phyloP scores from a whole-genome alignment of 2,888 invertebrate species.

The Brenthis hecate region DNA sequence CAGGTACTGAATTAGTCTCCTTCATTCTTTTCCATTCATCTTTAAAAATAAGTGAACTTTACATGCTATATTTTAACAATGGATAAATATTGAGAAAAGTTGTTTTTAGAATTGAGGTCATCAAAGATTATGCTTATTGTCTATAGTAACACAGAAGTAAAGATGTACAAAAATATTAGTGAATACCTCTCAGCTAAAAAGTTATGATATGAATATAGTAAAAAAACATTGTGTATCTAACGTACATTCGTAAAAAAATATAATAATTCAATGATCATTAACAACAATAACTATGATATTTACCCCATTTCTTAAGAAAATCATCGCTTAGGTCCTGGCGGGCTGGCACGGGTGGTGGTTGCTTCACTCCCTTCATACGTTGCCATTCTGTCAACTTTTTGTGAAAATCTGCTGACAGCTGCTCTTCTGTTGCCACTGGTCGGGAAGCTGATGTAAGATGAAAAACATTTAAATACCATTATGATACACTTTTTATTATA shows the following conservation, averaged over 20 bases:
- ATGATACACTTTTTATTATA: too few species aligned
- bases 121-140: too few species aligned
- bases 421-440: slow-evolving; percentile 84
- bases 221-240: too few species aligned
- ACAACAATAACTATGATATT: too few species aligned
- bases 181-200: too few species aligned
- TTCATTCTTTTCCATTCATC: slow-evolving; percentile 93
- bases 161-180: too few species aligned
- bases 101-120: neutral
- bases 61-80: neutral
- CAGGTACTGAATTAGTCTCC: slow-evolving; percentile 81
- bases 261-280: too few species aligned
- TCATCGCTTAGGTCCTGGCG: slow-evolving; percentile 89
- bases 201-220: too few species aligned
- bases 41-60: slow-evolving; percentile 46
- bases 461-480: neutral
- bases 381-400: slow-evolving; percentile 95
- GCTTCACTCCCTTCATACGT: slow-evolving; percentile 83
- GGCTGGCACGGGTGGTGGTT: slow-evolving; percentile 80
- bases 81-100: neutral
- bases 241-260: too few species aligned
- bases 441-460: slow-evolving; percentile 51
- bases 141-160: neutral
- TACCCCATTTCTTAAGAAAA: slow-evolving; percentile 90
- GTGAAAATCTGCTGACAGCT: slow-evolving; percentile 89